Conservation (phyloP, 2,888 invertebrate species). For the Nemapogon koenigi region DNA sequence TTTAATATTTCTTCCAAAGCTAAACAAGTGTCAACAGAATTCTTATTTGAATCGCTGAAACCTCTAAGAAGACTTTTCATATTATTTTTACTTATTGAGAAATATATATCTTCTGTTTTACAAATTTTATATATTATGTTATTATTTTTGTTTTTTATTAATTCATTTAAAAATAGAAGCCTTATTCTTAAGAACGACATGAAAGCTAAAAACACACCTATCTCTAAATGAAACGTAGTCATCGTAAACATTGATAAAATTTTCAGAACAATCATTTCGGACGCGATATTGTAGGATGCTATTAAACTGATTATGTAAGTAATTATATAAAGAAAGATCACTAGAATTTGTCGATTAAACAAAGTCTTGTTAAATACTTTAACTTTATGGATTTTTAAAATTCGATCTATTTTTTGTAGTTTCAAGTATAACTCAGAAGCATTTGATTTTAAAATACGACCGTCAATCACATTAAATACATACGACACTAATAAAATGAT, state of each 20-base stretch:
- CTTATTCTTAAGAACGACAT: conserved; percentile 1
- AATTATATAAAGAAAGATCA: background rate
- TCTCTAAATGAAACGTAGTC: background rate
- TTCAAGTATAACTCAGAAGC: background rate
- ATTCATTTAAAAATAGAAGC: conserved; percentile 1
- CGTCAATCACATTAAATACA: background rate
- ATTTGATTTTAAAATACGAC: background rate
- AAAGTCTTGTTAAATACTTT: background rate
- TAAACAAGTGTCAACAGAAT: conserved; percentile 7
- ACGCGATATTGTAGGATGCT: background rate
- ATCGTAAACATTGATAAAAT: background rate
- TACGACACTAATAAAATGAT: background rate
- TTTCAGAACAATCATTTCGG: background rate
- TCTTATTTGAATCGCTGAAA: conserved; percentile 20
- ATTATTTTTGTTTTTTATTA: background rate
- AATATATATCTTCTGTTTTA: too few relatives aligned
- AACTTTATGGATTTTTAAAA: background rate
- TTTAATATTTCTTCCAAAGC: background rate
- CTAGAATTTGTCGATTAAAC: background rate
- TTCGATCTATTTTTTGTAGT: background rate
- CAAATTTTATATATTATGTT: too few relatives aligned
- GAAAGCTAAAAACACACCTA: background rate
- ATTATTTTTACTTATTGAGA: background rate
- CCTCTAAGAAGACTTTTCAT: background rate
- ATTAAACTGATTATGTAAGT: background rate